Evolutionary conservation across 1,140 invertebrate genomes (phyloP), one percentile per base, ranked within the genome.

Genomic region (Samia ricini): DNA sequence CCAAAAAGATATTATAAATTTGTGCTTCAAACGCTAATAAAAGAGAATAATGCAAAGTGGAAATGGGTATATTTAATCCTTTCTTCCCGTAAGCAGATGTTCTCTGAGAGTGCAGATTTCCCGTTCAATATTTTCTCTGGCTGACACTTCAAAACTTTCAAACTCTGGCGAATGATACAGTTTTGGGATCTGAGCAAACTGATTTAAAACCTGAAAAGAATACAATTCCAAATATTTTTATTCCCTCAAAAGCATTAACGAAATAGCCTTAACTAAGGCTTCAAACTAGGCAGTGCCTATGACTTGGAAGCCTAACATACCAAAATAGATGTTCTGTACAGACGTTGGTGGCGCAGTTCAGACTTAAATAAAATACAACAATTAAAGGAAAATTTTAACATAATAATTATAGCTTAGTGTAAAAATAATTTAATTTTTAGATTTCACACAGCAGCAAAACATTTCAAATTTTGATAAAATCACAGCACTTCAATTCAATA

Each of bases 161-260:
- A 89, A 88, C 68, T 89, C 87, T 0, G 75, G 63, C 2, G 85
- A 81, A 69, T 88, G 81, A 64, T 76, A 89, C 22, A 89, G 64
- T 68, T 88, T 86, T 12, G 87, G 87, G 15, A 87, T 86, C 65
- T 87, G 77, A 0, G 71, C 68, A 56, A 89, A 81, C 65, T 88
- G 87, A 65, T 87, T 83, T 12, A 89, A 66, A 8, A 89, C 74
- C 87, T 89, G 72, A 4, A 33, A 36, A 23, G 6, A 51, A 51
- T 8, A 8, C 7, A 36, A 36, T 12, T n/a, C 7, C 7, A 51
- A n/a, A n/a, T 52, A 52, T 52, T 8, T 52, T 20, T 52, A 2
- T 18, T 20, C 15, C n/a, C n/a, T n/a, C n/a, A n/a, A n/a, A n/a
- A n/a, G n/a, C n/a, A n/a, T n/a, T n/a, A n/a, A n/a, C n/a, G n/a